Evolutionary conservation across 2,113 vertebrate species (phyloP).

Genomic region (Oryzias melastigma): DNA sequence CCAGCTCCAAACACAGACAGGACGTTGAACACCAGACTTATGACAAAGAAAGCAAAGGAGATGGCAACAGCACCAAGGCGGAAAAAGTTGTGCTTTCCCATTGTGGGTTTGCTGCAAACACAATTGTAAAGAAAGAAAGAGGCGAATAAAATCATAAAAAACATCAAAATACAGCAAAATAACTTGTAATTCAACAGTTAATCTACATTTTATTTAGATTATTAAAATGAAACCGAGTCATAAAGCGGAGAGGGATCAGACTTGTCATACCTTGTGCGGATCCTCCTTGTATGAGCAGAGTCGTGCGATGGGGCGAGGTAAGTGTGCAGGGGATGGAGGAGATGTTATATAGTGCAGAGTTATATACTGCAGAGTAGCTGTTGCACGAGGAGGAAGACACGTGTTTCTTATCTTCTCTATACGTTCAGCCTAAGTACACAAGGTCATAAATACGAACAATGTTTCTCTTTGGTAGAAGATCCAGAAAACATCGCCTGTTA

Average conservation of each 20-base stretch:
- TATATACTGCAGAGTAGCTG: slow-evolving; percentile 31
- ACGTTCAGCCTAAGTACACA: slow-evolving; percentile 5
- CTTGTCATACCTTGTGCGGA: slow-evolving; percentile 23
- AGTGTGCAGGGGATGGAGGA: background rate
- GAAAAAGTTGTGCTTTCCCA: slow-evolving; percentile 56
- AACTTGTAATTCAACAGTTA: too few species aligned
- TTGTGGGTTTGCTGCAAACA: slow-evolving; percentile 20
- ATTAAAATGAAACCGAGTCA: background rate
- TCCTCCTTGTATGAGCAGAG: background rate
- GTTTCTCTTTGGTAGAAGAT: too few species aligned
- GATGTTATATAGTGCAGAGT: too few species aligned
- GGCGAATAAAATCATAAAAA: background rate
- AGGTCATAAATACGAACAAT: slow-evolving; percentile 6
- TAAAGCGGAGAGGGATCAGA: background rate
- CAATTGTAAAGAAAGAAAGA: background rate
- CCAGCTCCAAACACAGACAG: slow-evolving; percentile 65
- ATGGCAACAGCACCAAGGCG: slow-evolving; percentile 51
- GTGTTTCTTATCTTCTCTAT: slow-evolving; percentile 41
- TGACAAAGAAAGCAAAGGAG: slow-evolving; percentile 47
- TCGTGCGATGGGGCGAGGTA: background rate
- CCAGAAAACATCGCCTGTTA: too few species aligned
- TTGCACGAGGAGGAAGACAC: slow-evolving; percentile 23
- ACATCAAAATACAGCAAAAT: background rate
- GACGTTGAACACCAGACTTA: slow-evolving; percentile 64
- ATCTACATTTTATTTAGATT: background rate